phyloP scores from a whole-genome alignment of 2,797 vertebrate genomes.

The Microctenopoma lineatum region DNA sequence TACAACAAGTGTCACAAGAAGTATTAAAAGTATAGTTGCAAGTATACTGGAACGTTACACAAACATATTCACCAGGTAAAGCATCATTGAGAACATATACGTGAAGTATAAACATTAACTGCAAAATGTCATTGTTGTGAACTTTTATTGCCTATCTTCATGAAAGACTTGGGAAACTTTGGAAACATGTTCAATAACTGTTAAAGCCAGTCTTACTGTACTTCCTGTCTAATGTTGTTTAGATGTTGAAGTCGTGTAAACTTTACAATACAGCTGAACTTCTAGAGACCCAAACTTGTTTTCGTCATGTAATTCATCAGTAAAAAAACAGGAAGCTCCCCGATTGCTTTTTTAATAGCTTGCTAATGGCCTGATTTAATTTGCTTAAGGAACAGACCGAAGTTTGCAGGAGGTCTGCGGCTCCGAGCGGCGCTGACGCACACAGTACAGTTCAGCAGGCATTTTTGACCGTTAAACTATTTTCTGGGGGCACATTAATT shows the following conservation, averaged over 20 bases:
- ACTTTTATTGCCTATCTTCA: too few relatives aligned
- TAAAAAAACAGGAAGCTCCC: not conserved
- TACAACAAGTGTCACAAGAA: too few relatives aligned
- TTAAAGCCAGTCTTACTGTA: not conserved
- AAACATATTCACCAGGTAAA: too few relatives aligned
- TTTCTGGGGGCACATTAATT: slow-evolving; percentile 57
- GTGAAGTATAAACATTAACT: too few relatives aligned
- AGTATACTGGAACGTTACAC: too few relatives aligned
- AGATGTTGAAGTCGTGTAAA: not conserved
- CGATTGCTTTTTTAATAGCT: slow-evolving; percentile 58
- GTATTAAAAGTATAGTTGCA: too few relatives aligned
- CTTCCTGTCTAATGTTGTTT: not conserved
- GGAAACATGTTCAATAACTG: too few relatives aligned
- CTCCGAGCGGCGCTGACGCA: slow-evolving; percentile 24
- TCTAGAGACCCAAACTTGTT: slow-evolving; percentile 18
- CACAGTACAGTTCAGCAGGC: slow-evolving; percentile 46
- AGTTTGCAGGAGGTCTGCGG: not conserved
- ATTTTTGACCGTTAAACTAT: slow-evolving; percentile 49
- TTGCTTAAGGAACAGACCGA: slow-evolving; percentile 28
- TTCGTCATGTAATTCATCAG: slow-evolving; percentile 35
- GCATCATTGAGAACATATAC: too few relatives aligned
- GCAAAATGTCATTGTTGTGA: too few relatives aligned
- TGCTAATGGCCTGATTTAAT: slow-evolving; percentile 48
- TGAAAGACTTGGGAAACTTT: too few relatives aligned
- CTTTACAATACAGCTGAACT: slow-evolving; percentile 15